phyloP scores from a whole-genome alignment of 1,140 invertebrate genomes.

The Proctacanthus coquilletti region DNA sequence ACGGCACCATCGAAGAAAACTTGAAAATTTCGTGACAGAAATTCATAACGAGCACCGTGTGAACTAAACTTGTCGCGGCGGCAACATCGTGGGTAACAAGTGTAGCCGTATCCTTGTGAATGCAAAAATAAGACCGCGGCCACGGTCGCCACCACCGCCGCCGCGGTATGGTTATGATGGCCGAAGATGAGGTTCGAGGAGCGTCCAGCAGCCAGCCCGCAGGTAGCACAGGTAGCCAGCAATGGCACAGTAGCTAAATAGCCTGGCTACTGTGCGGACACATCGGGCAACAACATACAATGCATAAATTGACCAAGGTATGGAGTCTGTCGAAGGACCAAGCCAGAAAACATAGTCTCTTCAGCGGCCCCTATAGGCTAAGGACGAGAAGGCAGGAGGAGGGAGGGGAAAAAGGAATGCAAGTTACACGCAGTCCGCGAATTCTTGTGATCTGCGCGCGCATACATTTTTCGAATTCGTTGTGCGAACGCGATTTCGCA shows the following conservation, averaged over 20 bases:
- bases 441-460: constrained; percentile 1
- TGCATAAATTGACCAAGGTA: no score
- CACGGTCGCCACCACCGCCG: background rate
- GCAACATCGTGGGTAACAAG: no score
- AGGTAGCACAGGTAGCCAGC: no score
- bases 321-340: no score
- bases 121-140: background rate
- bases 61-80: background rate
- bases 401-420: background rate
- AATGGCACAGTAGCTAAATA: no score
- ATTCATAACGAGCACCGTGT: constrained; percentile 2
- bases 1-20: no score
- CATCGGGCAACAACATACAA: no score
- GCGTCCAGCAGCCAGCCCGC: background rate
- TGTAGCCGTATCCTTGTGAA: background rate
- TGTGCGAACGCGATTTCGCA: background rate
- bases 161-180: background rate
- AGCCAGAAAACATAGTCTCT: background rate
- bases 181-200: background rate
- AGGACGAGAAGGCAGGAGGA: background rate
- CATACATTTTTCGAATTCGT: background rate
- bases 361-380: background rate
- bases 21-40: constrained; percentile 2
- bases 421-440: constrained; percentile 1
- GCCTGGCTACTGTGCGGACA: no score